Evolutionary conservation across 2,113 vertebrate species (phyloP).

Genomic region (Hydropotes inermis): DNA sequence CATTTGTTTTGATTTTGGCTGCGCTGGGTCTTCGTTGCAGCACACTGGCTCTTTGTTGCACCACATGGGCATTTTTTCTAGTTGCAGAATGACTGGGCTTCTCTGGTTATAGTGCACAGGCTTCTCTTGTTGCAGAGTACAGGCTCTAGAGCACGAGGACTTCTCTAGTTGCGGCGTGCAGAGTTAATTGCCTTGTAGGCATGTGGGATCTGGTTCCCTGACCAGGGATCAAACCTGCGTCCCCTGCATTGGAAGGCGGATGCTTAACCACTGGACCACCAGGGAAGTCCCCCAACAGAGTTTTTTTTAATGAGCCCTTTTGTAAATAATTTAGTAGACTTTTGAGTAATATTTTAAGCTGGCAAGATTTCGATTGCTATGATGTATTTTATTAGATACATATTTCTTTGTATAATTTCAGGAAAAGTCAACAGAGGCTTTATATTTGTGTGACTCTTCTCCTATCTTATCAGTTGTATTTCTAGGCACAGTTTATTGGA

Average conservation of each 20-base stretch:
- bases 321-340: not conserved
- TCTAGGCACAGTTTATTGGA: slow-evolving; percentile 13
- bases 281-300: not conserved
- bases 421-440: slow-evolving; percentile 5
- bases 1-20: not conserved
- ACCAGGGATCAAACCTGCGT: not conserved
- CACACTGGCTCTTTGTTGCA: not conserved
- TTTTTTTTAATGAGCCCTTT: not conserved
- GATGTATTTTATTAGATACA: slow-evolving; percentile 19
- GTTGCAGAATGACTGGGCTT: not conserved
- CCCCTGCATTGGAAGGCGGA: not conserved
- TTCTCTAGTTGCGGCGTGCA: not conserved
- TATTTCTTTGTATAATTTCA: slow-evolving; percentile 54
- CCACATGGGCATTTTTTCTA: not conserved
- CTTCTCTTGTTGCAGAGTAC: not conserved
- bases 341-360: slow-evolving; percentile 14
- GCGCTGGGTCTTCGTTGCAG: not conserved
- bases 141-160: not conserved
- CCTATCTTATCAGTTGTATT: slow-evolving; percentile 27
- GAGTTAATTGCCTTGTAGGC: not conserved
- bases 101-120: not conserved
- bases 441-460: slow-evolving; percentile 5
- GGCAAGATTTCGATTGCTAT: slow-evolving; percentile 21
- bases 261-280: not conserved
- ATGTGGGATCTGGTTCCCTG: not conserved